Evolutionary conservation across 1,140 invertebrate genomes (phyloP).

Genomic region (Lepidurus packardi): DNA sequence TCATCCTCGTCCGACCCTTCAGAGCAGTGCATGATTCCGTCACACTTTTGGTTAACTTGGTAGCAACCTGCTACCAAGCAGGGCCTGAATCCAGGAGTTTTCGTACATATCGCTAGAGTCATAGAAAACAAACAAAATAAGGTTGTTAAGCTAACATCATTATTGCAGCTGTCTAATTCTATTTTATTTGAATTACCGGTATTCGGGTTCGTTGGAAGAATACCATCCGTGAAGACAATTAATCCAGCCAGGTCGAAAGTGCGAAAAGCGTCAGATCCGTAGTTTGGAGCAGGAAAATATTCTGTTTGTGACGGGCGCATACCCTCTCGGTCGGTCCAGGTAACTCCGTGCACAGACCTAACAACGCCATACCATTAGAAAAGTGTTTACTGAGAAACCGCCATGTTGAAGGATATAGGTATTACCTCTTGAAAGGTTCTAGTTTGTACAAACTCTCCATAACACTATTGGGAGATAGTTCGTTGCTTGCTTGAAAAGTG

Average conservation of each 20-base stretch:
- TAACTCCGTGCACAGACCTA: constrained; percentile 41
- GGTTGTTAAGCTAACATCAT: constrained; percentile 19
- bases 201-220: constrained; percentile 40
- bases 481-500: constrained; percentile 46
- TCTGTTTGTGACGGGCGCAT: constrained; percentile 41
- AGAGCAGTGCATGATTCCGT: constrained; percentile 44
- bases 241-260: constrained; percentile 46
- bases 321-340: constrained; percentile 43
- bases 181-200: constrained; percentile 34
- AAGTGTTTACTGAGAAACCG: constrained; percentile 24
- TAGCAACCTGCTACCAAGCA: constrained; percentile 44
- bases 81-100: constrained; percentile 35
- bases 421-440: constrained; percentile 43
- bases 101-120: constrained; percentile 40
- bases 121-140: constrained; percentile 15
- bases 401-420: background rate
- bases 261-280: constrained; percentile 44
- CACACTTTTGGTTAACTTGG: constrained; percentile 42
- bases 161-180: background rate
- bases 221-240: constrained; percentile 46
- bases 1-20: constrained; percentile 47
- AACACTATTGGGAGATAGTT: constrained; percentile 44
- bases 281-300: constrained; percentile 45
- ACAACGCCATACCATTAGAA: constrained; percentile 28
- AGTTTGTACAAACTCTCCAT: constrained; percentile 43